Base-by-base conservation (phyloP, 2,888 invertebrate genomes). In the Conchocele bisecta region DNA sequence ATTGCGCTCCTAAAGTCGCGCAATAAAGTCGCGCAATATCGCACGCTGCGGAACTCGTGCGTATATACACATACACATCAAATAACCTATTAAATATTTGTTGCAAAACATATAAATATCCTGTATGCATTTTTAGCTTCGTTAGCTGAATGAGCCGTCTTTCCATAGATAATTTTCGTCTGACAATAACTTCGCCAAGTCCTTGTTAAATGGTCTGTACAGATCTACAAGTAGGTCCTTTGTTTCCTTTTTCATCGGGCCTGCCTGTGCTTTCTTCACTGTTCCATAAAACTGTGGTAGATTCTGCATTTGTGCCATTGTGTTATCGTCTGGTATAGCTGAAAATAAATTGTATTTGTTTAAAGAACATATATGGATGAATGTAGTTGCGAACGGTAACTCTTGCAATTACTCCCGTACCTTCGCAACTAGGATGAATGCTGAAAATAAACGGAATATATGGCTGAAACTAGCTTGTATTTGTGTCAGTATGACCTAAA, bases 231-330 rank as follows among this genome's bases (percentile, higher is more conserved):
- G 51, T 22, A 71, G 22, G 11, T 60, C 24, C 35, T 31, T 48
- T 3, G 66, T 71, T 24, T 54, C 48, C 22, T 39, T 50, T 41
- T 48, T 24, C 61, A 71, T 56, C 0, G 58, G 60, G 4, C 71
- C 71, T 7, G 71, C 65, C 17, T 22, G 22, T 42, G 31, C 15
- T 48, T 66, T 65, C 15, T 22, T 51, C 35, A 37, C 31, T 13
- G 71, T 66, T 39, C 46, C 66, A 33, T 66, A 66, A 50, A 71
- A 71, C 26, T 54, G 56, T 7, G 60, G 56, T n/a, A 71, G 22
- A 7, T 33, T 15, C 6, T 48, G 26, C 71, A 71, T 71, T 24
- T 46, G 15, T 2, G 46, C 24, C 0, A 61, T 28, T 5, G 35
- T 22, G 13, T 11, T 6, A 13, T 71, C 71, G 9, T 26, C 20